Conservation (phyloP, 2,113 vertebrate genomes). For the Cacatua alba region DNA sequence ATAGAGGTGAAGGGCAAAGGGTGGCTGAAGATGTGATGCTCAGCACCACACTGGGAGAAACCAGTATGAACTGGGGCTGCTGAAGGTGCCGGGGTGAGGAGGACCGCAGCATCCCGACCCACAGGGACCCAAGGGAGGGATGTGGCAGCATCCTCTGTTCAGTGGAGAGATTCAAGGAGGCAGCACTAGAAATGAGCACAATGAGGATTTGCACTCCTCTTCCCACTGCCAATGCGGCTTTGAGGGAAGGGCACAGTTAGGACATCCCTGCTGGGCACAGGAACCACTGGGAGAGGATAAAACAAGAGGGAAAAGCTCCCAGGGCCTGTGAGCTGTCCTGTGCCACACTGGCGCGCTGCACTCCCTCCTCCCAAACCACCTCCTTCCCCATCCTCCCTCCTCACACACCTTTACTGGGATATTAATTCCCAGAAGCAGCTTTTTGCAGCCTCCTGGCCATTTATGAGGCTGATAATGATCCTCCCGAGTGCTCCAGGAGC, state of each 20-base stretch:
- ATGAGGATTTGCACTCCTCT: not conserved
- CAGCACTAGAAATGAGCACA: accelerated
- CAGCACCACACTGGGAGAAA: not conserved
- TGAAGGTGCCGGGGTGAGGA: accelerated
- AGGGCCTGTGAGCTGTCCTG: not conserved
- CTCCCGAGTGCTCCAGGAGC: not conserved
- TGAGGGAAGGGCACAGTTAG: not conserved
- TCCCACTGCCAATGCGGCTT: accelerated
- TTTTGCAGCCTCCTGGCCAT: slow-evolving; percentile 17
- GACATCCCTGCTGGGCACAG: not conserved
- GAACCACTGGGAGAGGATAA: not conserved
- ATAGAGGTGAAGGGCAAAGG: accelerated
- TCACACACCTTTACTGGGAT: not conserved
- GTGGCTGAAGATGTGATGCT: not conserved
- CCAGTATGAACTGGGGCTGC: not conserved
- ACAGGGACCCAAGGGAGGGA: not conserved
- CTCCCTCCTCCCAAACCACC: not conserved
- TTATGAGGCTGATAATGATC: not conserved
- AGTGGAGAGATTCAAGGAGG: not conserved
- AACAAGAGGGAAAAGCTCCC: not conserved
- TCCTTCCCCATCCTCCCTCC: not conserved
- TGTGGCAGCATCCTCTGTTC: accelerated
- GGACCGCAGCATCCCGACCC: accelerated
- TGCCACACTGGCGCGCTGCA: accelerated
- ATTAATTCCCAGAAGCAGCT: not conserved